Base-by-base conservation (phyloP, 1,140 invertebrate genomes). In the Ceratina australensis region DNA sequence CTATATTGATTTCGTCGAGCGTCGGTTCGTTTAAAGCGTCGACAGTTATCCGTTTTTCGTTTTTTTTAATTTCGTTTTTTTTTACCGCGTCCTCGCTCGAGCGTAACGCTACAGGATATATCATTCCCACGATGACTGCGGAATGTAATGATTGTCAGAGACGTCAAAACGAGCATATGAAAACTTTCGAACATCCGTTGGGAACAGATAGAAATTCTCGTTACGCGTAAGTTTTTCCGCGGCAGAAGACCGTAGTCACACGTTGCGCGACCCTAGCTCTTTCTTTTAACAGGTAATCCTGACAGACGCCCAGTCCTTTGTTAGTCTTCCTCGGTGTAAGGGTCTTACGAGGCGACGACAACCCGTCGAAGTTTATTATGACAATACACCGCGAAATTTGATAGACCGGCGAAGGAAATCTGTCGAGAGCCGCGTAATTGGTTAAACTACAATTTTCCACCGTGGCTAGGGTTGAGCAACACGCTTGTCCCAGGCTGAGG, bases 261-360 rank as follows among this genome's bases (percentile, higher is more conserved):
- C 33, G 33, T 42, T 10, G 33, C 10, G 8, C 33, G 33, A 33
- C 2, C 10, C 33, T 42, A n/a, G n/a, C n/a, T 42, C 10, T 10
- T 33, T 33, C 5, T 5, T 33, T 42, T 10, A 10, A 5, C 33
- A 5, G 24, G 13, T 69, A 69, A 69, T 69, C 67, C 67, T 56
- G 54, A 69, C 20, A 16, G 67, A 57, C 54, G 54, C 24, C 33
- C 65, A 69, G 54, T 42, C 28, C 28, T 57, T 26, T 69, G 52
- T 57, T 28, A 57, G 67, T 69, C 67, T 69, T 69, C 67, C 13
- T 16, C 13, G n/a, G 24, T n/a, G 26, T n/a, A 57, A 24, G 54
- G 57, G 33, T 56, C 67, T 42, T 52, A 57, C 67, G 67, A 26
- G 50, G n/a, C 28, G 67, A 69, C 52, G 50, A 57, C 49, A 33